Evolutionary conservation across 2,113 vertebrate species (phyloP), one percentile per base, ranked within the genome.

Genomic region (Rhipidura dahli): DNA sequence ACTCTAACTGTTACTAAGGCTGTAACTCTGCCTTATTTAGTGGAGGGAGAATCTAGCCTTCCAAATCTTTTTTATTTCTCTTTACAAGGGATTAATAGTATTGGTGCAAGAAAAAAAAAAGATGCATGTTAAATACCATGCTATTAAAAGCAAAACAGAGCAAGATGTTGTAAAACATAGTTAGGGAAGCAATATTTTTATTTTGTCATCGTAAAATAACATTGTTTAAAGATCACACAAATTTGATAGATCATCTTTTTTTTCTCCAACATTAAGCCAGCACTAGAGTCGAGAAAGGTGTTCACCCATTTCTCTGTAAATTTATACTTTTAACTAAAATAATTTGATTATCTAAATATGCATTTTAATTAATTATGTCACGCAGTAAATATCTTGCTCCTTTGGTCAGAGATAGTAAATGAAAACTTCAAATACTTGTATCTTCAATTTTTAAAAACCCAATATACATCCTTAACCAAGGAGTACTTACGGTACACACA

Each of bases 181-280:
- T 97, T 95, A 96, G 83, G 95, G 96, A 98, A 98, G 84, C 81
- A 97, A 73, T 97, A 92, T 94, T 97, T 98, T 98, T 97, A 97
- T 97, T 97, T 96, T 94, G 83, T 95, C 96, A 97, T 96, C 93
- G 96, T 97, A 94, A 96, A 96, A 81, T 95, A 97, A 97, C 93
- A 97, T 90, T 96, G 86, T 79, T 98, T 61, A 89, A 95, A 95
- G 94, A 94, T 83, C 83, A 97, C 80, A 97, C 75, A 86, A 94
- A 90, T 96, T 91, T 86, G 91, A 94, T 94, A 96, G 90, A 82
- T 83, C 51, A 72, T 97, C 40, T 95, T 83, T 96, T 85, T 77
- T 93, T 91, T 27, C 64, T 91, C 66, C 83, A 80, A 96, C 72
- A 90, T 73, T 59, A 95, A 83, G 69, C 73, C 87, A 95, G 47